Percentiles rank a stretch among this genome's conserved stretches.
phyloP scores from a whole-genome alignment of 2,113 vertebrate genomes.

The Larimichthys crocea region DNA sequence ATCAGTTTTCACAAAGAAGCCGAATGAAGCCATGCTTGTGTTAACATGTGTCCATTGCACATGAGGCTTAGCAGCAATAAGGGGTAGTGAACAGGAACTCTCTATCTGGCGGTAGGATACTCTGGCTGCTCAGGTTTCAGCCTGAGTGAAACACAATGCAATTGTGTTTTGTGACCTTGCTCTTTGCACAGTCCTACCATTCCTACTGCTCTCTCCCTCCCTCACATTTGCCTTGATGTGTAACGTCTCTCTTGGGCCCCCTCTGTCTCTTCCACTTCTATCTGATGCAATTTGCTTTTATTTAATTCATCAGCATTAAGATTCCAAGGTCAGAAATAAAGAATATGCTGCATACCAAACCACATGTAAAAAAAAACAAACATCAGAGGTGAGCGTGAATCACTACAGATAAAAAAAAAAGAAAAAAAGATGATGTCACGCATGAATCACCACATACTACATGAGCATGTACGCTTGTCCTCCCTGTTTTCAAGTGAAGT shows the following conservation, averaged over 20 bases:
- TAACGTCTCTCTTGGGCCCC: constrained; percentile 33
- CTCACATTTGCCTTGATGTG: constrained; percentile 26
- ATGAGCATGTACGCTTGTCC: background rate
- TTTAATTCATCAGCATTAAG: constrained; percentile 53
- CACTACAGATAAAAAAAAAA: background rate
- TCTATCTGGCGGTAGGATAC: constrained; percentile 57
- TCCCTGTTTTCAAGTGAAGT: background rate
- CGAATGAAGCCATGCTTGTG: background rate
- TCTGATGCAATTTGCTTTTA: constrained; percentile 57
- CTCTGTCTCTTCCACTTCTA: constrained; percentile 34
- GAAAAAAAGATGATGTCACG: constrained; percentile 33
- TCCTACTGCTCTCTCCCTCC: constrained; percentile 12
- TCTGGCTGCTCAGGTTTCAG: constrained; percentile 76
- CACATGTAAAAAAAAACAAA: background rate
- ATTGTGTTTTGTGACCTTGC: constrained; percentile 67
- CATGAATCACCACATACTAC: constrained; percentile 36
- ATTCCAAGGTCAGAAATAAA: constrained; percentile 7
- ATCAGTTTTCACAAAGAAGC: background rate
- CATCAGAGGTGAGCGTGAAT: constrained; percentile 30
- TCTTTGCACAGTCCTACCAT: constrained; percentile 57
- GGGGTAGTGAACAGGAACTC: constrained; percentile 54
- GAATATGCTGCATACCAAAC: background rate
- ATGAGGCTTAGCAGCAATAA: constrained; percentile 24
- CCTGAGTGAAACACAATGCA: constrained; percentile 78
- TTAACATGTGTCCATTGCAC: background rate